phyloP scores from a whole-genome alignment of 2,797 vertebrate genomes.

The Falco novaeseelandiae region DNA sequence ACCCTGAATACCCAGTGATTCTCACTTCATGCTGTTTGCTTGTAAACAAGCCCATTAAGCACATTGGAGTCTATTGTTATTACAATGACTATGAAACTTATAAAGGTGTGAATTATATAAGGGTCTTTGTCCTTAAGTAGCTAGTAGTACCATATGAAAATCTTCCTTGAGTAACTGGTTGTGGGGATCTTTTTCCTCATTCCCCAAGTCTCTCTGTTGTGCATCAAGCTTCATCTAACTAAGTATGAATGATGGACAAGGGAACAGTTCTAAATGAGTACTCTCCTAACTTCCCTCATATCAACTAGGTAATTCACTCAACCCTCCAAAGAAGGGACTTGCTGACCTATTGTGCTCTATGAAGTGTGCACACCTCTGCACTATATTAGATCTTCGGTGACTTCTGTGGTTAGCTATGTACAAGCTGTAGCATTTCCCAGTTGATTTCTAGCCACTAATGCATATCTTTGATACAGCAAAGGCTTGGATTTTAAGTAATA shows the following conservation, averaged over 20 bases:
- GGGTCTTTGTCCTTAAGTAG: not conserved
- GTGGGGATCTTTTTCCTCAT: not conserved
- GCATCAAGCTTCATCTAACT: not conserved
- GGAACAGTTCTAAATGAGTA: not conserved
- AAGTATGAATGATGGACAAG: not conserved
- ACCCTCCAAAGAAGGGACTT: not conserved
- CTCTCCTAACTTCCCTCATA: not conserved
- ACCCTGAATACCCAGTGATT: not conserved
- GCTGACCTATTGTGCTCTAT: not conserved
- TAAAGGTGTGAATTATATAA: not conserved
- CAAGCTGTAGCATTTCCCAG: not conserved
- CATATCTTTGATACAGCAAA: not conserved
- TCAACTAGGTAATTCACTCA: conserved; percentile 1
- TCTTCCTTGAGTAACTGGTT: not conserved
- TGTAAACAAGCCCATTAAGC: conserved; percentile 31
- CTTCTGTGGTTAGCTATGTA: not conserved
- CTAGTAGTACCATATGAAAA: not conserved
- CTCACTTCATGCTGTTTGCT: not conserved
- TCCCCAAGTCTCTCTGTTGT: not conserved
- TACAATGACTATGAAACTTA: not conserved
- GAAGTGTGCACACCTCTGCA: not conserved
- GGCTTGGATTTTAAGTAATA: not conserved
- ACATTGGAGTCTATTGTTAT: not conserved
- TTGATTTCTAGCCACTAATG: not conserved
- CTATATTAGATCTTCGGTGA: not conserved